Conservation (phyloP, 1,140 invertebrate genomes). For the Drosophila subobscura region DNA sequence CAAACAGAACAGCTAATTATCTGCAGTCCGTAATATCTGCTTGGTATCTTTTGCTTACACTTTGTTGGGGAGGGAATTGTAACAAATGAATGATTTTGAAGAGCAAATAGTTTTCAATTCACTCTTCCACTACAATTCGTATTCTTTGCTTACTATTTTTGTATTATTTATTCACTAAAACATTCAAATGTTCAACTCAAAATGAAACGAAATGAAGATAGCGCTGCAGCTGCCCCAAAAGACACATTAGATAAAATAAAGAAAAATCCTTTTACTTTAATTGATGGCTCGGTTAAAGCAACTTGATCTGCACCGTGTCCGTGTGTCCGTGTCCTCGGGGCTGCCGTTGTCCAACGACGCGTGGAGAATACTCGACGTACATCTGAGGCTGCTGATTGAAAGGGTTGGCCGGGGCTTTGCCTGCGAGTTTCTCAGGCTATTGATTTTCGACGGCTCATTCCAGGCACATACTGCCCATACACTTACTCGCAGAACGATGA, state of each 20-base stretch:
- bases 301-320: neutral
- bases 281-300: neutral
- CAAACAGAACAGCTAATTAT: no score
- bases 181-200: neutral
- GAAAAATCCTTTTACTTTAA: neutral
- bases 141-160: no score
- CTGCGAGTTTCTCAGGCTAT: slow-evolving; percentile 1
- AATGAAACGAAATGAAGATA: neutral
- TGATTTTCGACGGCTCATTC: slow-evolving; percentile 14
- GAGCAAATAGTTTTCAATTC: no score
- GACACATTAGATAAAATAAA: no score
- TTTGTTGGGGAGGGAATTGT: no score
- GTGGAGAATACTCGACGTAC: slow-evolving; percentile 2
- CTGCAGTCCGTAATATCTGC: no score
- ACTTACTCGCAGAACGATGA: slow-evolving; percentile 8
- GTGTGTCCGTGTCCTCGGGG: neutral
- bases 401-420: slow-evolving; percentile 8
- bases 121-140: no score
- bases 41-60: no score
- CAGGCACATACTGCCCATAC: neutral
- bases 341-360: neutral
- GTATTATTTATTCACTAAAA: no score
- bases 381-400: slow-evolving; percentile 9
- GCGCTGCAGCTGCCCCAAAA: no score
- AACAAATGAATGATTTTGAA: no score